A percentile compares a stretch with the other conserved stretches of the same genome.
Evolutionary conservation across 2,888 invertebrate species (phyloP).

Genomic region (Gonocerus acuteangulatus): DNA sequence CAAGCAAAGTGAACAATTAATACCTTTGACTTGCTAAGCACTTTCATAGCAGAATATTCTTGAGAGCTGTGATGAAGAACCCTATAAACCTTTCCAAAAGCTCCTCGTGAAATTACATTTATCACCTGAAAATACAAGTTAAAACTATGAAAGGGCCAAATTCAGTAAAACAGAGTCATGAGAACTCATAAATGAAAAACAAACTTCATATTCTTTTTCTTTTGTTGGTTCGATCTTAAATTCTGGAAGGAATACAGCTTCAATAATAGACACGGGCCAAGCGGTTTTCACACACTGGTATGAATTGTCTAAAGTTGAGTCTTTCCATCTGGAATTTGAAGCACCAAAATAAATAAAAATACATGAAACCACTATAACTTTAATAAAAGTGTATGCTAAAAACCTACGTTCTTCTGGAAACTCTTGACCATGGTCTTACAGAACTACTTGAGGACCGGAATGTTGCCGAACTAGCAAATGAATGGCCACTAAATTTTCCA

Average conservation of each 20-base stretch:
- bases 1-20: too few species aligned
- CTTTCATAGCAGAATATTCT: slow-evolving; percentile 75
- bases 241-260: slow-evolving; percentile 80
- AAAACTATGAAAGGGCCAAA: too few species aligned
- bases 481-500: slow-evolving; percentile 54
- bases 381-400: not conserved
- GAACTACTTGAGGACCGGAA: slow-evolving; percentile 55
- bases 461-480: slow-evolving; percentile 53
- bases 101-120: slow-evolving; percentile 74
- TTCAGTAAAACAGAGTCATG: too few species aligned
- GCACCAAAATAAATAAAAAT: not conserved
- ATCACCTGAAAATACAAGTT: slow-evolving; percentile 54
- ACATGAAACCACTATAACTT: not conserved
- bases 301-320: slow-evolving; percentile 55
- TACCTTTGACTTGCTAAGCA: slow-evolving; percentile 70
- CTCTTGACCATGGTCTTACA: slow-evolving; percentile 57
- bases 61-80: slow-evolving; percentile 58
- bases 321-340: slow-evolving; percentile 52
- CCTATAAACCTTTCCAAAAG: slow-evolving; percentile 84
- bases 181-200: not conserved
- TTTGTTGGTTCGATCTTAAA: slow-evolving; percentile 60
- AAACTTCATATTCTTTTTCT: slow-evolving; percentile 21
- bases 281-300: slow-evolving; percentile 57
- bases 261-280: slow-evolving; percentile 75
- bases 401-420: slow-evolving; percentile 37